These are phyloP conservation scores for Crocidura indochinensis DNA, from an alignment of 2,797 vertebrate species.

Conservation along the genomic window DNA sequence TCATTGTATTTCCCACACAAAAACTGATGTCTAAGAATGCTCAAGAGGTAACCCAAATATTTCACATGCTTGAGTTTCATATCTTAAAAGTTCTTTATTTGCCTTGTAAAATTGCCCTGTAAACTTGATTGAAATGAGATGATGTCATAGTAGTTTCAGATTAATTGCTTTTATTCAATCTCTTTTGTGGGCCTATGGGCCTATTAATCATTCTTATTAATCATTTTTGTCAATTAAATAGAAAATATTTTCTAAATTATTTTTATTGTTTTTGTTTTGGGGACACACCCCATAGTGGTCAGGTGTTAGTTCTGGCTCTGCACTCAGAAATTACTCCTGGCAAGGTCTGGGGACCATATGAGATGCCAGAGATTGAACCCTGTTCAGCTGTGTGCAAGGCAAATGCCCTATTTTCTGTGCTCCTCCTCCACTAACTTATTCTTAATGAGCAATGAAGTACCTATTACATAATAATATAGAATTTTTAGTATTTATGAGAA, in stretches of 20 bases:
- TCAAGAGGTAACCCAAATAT: constrained; percentile 30
- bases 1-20: constrained; percentile 15
- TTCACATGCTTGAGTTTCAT: constrained; percentile 39
- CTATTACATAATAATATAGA: not conserved
- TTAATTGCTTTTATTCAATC: constrained; percentile 24
- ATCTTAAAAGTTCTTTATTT: constrained; percentile 14
- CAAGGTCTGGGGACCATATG: too few species aligned
- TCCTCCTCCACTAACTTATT: constrained; percentile 7
- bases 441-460: constrained; percentile 1
- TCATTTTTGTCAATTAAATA: constrained; percentile 28
- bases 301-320: too few species aligned
- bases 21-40: not conserved
- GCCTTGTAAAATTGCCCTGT: not conserved
- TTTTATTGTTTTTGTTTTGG: too few species aligned
- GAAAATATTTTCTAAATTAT: constrained; percentile 65
- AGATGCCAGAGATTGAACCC: too few species aligned
- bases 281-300: too few species aligned
- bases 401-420: too few species aligned
- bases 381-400: too few species aligned
- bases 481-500: constrained; percentile 32
- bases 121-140: not conserved
- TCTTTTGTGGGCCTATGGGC: not conserved
- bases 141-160: constrained; percentile 32
- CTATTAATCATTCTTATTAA: not conserved
- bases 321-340: too few species aligned